Evolutionary conservation across 2,113 vertebrate genomes (phyloP).

Genomic region (Nestor notabilis): DNA sequence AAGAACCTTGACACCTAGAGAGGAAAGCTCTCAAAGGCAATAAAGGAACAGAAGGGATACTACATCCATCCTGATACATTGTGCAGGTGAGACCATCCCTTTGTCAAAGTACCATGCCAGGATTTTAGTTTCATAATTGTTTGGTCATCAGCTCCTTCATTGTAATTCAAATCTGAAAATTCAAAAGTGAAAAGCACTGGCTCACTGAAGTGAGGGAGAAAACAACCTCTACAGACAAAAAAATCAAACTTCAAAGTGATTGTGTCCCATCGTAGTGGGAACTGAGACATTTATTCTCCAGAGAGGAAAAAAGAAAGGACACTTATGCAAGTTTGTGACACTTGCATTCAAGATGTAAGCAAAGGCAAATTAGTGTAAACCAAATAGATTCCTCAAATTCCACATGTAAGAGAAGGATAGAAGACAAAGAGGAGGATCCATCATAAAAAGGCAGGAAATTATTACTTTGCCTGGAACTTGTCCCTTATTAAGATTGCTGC

Average conservation of each 20-base stretch:
- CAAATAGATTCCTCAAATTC: neutral
- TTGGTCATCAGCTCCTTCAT: neutral
- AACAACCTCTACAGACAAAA: neutral
- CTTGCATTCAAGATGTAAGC: neutral
- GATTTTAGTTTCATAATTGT: neutral
- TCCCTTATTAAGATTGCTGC: neutral
- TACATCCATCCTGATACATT: fast-evolving
- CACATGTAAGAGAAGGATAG: neutral
- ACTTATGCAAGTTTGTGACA: neutral
- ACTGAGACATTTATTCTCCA: neutral
- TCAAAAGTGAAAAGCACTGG: neutral
- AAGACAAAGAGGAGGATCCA: neutral
- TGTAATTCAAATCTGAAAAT: neutral
- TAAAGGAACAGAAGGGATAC: neutral
- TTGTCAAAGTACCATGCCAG: neutral
- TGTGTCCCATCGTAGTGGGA: neutral
- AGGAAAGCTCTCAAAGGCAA: neutral
- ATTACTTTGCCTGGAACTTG: neutral
- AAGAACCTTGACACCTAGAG: neutral
- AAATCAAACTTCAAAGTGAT: neutral
- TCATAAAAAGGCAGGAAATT: neutral
- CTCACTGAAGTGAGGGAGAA: neutral
- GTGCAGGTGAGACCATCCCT: neutral
- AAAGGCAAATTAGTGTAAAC: neutral
- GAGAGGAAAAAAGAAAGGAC: neutral